Evolutionary conservation across 2,113 vertebrate genomes (phyloP), one percentile per base, ranked within the genome.

Genomic region (Sylvietta virens): DNA sequence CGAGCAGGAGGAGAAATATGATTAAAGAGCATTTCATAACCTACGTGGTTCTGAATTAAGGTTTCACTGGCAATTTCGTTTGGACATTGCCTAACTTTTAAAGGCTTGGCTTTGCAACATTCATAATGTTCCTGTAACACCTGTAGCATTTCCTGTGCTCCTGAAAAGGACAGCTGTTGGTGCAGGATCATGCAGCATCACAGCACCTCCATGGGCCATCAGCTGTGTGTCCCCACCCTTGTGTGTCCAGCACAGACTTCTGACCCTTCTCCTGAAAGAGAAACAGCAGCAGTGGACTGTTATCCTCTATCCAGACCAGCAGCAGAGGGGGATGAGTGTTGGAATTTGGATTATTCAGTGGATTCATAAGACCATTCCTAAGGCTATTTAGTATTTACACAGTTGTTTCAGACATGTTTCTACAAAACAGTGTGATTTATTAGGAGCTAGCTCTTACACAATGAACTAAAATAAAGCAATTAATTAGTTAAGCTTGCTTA

Each of bases 401-500:
- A 93, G 92, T 96, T 94, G 90, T 90, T 92, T 86, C 67, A 78
- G 93, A 51, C 86, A 81, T 84, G 65, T 88, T 94, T 78, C 60
- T 81, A 37, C 86, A 92, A 94, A 81, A 56, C 42, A 51, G 13
- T 44, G 60, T 92, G 86, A 95, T 97, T 93, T 96, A 94, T 74
- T 93, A 78, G 73, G 74, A 90, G 72, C 47, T 66, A 88, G 86
- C 27, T 95, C 80, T 96, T 96, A 78, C 92, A 92, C 64, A 93
- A 88, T 62, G 67, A 88, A 81, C 56, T 73, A 93, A 91, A 94
- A 88, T 72, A 77, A 89, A 88, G 88, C 56, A 86, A 88, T 93
- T 90, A 90, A 93, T 96, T 96, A 92, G 88, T 94, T 92, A 90
- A 88, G 82, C 95, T 94, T 97, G 82, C 88, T 90, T 92, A 92